These are phyloP conservation scores for Babylonia areolata DNA, from an alignment of 1,140 invertebrate genomes.

Conservation along the genomic window DNA sequence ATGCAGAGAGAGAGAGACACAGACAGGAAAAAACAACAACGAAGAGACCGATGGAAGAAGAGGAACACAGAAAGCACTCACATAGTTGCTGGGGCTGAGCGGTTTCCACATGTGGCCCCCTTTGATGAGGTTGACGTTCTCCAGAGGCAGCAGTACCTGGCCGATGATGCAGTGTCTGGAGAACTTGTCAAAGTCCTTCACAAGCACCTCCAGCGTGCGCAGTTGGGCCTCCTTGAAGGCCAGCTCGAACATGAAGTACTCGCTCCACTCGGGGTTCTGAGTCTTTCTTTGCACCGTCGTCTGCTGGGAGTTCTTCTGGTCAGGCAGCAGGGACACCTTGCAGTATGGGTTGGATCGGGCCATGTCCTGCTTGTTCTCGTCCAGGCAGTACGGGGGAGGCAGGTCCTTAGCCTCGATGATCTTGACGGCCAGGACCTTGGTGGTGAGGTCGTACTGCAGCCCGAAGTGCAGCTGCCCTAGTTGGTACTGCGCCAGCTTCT, in stretches of 20 bases:
- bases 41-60: not conserved
- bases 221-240: constrained; percentile 68
- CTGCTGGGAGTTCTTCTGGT: constrained; percentile 73
- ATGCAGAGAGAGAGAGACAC: not conserved
- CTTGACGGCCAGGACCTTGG: constrained; percentile 70
- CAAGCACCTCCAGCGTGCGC: constrained; percentile 69
- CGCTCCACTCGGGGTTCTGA: constrained; percentile 72
- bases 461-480: constrained; percentile 75
- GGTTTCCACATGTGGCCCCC: constrained; percentile 77
- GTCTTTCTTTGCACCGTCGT: constrained; percentile 74
- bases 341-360: constrained; percentile 77
- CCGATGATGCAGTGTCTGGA: constrained; percentile 74
- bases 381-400: constrained; percentile 72
- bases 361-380: constrained; percentile 74
- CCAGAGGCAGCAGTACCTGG: constrained; percentile 68
- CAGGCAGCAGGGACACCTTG: constrained; percentile 70
- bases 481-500: constrained; percentile 71
- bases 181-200: constrained; percentile 76
- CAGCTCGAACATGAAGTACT: constrained; percentile 73
- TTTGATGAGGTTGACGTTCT: constrained; percentile 73
- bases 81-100: constrained; percentile 72
- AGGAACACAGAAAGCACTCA: constrained; percentile 52
- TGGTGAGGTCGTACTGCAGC: constrained; percentile 74
- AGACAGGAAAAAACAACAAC: not conserved
- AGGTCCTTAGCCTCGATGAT: constrained; percentile 76